These are phyloP conservation scores for Shinisaurus crocodilurus DNA, from an alignment of 2,113 vertebrate genomes.

Conservation along the genomic window DNA sequence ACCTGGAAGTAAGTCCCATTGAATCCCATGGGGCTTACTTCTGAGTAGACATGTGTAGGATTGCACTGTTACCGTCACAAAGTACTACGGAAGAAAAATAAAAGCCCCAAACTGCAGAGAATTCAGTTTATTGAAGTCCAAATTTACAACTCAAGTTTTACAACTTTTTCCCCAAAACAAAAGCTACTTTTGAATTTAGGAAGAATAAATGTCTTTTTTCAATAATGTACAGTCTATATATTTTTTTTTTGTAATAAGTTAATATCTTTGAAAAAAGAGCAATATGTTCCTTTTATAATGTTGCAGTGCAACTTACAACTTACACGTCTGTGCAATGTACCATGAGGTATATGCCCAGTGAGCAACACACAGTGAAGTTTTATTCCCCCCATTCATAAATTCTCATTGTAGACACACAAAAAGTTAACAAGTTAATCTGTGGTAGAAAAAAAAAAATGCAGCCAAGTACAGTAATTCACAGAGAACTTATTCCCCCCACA, in stretches of 20 bases:
- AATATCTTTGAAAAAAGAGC: slow-evolving; percentile 92
- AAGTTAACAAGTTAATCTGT: slow-evolving; percentile 74
- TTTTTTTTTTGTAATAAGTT: slow-evolving; percentile 82
- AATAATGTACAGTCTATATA: slow-evolving; percentile 86
- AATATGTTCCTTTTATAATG: slow-evolving; percentile 94
- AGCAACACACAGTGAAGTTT: slow-evolving; percentile 90
- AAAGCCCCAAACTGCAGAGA: slow-evolving; percentile 78
- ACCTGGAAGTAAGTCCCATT: too few species aligned
- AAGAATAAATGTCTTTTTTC: slow-evolving; percentile 89
- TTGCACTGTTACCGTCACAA: not conserved
- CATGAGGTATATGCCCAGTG: slow-evolving; percentile 90
- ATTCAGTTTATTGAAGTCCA: slow-evolving; percentile 91
- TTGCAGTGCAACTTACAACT: slow-evolving; percentile 95
- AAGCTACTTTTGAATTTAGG: slow-evolving; percentile 86
- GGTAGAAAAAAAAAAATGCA: slow-evolving; percentile 71
- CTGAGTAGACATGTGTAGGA: too few species aligned
- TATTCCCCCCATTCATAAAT: slow-evolving; percentile 83
- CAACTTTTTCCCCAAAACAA: slow-evolving; percentile 84
- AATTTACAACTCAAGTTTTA: slow-evolving; percentile 87
- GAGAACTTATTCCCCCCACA: slow-evolving; percentile 60
- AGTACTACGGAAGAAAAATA: not conserved
- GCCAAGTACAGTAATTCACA: slow-evolving; percentile 67
- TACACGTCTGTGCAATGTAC: slow-evolving; percentile 93
- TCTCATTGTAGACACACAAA: slow-evolving; percentile 84
- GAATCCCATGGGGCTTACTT: too few species aligned